Evolutionary conservation across 2,113 vertebrate species (phyloP).

Genomic region (western clawed frog (Xenopus tropicalis)): DNA sequence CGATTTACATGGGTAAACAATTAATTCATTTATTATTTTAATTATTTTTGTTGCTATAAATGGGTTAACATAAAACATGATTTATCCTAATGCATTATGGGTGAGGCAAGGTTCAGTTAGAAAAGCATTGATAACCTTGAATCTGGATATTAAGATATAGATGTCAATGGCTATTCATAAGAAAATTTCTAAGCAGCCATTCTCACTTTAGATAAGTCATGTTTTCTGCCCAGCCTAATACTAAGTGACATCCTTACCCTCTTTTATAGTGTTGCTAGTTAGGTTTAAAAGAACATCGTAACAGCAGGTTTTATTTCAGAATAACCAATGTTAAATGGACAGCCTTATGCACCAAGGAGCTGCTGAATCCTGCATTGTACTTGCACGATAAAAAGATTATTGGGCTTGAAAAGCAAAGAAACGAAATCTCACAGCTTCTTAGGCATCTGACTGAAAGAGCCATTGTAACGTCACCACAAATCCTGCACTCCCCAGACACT

Average conservation of each 20-base stretch:
- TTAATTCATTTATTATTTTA: too few species aligned
- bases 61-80: too few species aligned
- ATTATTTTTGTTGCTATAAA: too few species aligned
- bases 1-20: too few species aligned
- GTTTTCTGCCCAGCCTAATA: slow-evolving; percentile 53
- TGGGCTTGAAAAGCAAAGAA: slow-evolving; percentile 77
- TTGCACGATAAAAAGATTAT: slow-evolving; percentile 85
- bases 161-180: neutral
- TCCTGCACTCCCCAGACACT: slow-evolving; percentile 83
- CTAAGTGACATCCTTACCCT: slow-evolving; percentile 57
- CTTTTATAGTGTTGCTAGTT: slow-evolving; percentile 48
- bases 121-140: too few species aligned
- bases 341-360: slow-evolving; percentile 62
- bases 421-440: slow-evolving; percentile 79
- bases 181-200: slow-evolving; percentile 42
- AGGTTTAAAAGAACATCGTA: slow-evolving; percentile 56
- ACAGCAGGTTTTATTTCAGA: slow-evolving; percentile 64
- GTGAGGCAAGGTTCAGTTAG: too few species aligned
- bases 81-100: too few species aligned
- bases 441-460: slow-evolving; percentile 80
- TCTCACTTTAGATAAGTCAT: slow-evolving; percentile 53
- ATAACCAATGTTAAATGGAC: slow-evolving; percentile 61
- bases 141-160: neutral
- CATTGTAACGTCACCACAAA: slow-evolving; percentile 87
- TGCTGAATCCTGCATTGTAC: slow-evolving; percentile 85